phyloP scores from a whole-genome alignment of 1,140 invertebrate genomes.

The Druon quercuslanigerum region DNA sequence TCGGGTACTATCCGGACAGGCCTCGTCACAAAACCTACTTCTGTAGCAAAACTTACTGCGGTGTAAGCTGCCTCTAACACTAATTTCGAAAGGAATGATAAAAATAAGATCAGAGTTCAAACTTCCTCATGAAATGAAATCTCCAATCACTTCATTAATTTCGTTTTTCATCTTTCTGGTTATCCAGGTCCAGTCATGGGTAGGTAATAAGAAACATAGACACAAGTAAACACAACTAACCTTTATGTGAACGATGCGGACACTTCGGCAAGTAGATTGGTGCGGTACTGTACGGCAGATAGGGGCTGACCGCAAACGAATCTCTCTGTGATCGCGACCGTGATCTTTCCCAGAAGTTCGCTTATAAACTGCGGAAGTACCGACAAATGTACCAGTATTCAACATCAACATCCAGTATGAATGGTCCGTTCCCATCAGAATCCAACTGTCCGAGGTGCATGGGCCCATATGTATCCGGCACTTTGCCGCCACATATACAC shows the following conservation, averaged over 20 bases:
- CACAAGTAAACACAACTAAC: slow-evolving; percentile 45
- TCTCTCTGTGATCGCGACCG: slow-evolving; percentile 53
- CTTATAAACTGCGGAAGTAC: slow-evolving; percentile 20
- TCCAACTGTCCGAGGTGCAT: slow-evolving; percentile 62
- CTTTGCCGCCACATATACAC: slow-evolving; percentile 57
- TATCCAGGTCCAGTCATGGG: slow-evolving; percentile 47
- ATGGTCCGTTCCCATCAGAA: slow-evolving; percentile 62
- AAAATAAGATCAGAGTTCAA: too few relatives aligned
- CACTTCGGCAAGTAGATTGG: slow-evolving; percentile 48
- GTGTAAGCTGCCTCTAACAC: too few relatives aligned
- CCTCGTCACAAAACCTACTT: too few relatives aligned
- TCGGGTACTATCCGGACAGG: too few relatives aligned
- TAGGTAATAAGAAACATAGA: slow-evolving; percentile 37
- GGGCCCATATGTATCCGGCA: slow-evolving; percentile 67
- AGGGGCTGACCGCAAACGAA: slow-evolving; percentile 42
- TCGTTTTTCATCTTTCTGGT: slow-evolving; percentile 19
- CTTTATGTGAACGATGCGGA: slow-evolving; percentile 36
- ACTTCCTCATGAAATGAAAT: not conserved
- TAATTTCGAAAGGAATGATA: too few relatives aligned
- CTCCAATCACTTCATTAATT: slow-evolving; percentile 2
- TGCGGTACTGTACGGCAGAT: slow-evolving; percentile 39
- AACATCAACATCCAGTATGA: slow-evolving; percentile 26
- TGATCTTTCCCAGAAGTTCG: slow-evolving; percentile 54
- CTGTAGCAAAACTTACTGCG: too few relatives aligned
- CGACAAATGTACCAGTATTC: slow-evolving; percentile 22